Base-by-base conservation (phyloP, 2,113 vertebrate species). In the Marmota monax region DNA sequence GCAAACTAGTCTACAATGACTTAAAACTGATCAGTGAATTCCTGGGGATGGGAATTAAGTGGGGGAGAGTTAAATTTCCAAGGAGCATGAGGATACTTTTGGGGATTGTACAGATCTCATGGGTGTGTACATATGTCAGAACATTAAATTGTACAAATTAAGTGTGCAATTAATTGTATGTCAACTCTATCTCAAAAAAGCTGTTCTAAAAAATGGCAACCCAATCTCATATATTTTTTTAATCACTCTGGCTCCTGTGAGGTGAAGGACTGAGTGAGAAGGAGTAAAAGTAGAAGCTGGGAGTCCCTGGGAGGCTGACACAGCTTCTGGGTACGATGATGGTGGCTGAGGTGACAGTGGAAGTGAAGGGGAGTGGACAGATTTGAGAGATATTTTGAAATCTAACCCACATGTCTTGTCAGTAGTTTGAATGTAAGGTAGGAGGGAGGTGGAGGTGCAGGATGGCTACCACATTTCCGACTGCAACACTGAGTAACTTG, bases 181-280 rank as follows among this genome's bases (percentile, higher is more conserved):
- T 83, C 13, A 90, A 65, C 27, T 74, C 29, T 67, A 48, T 48
- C 37, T 32, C 61, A 72, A 63, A 63, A 76, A 94, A 74, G 32
- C 85, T 94, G 48, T 69, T 93, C 4, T 70, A 69, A 93, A 88
- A 93, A 63, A n/a, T 65, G 65, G 34, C 67, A 96, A 48, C 58
- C 37, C 39, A 6, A 34, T 78, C n/a, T 90, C 63, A 65, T 83
- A 56, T 82, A 13, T 20, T n/a, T 63, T 25, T 63, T 67, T 32
- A 73, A 29, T 83, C 7, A 34, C 58, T 37, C n/a, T 88, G 45
- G 58, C 58, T 88, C 4, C 51, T 65, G 14, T 76, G 78, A 84
- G 42, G 42, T 37, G 58, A 82, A 80, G 69, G 89, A 63, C n/a
- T 45, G 34, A 42, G 58, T 45, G 27, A 42, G 58, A 7, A 12